phyloP scores from a whole-genome alignment of 2,888 invertebrate genomes.

The Tetropium fuscum region DNA sequence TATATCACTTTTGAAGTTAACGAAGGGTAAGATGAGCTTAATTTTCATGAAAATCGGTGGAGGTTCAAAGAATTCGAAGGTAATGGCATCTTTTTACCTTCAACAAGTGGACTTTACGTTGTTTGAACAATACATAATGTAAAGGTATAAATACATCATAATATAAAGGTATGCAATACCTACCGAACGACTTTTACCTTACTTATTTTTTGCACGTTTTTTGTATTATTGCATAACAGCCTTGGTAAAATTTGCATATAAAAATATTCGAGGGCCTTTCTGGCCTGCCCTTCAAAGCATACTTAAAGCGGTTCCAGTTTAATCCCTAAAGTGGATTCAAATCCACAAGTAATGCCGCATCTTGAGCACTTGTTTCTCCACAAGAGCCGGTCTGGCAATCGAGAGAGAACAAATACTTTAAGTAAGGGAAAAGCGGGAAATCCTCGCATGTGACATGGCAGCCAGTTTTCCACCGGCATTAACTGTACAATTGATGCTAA shows the following conservation, averaged over 20 bases:
- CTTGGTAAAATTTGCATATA: conserved; percentile 15
- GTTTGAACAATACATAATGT: no score
- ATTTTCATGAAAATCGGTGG: no score
- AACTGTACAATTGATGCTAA: conserved; percentile 52
- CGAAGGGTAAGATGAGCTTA: no score
- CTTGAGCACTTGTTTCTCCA: conserved; percentile 48
- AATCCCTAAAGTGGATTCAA: conserved; percentile 65
- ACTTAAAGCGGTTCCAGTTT: conserved; percentile 51
- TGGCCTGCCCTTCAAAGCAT: conserved; percentile 25
- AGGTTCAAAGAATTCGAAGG: no score
- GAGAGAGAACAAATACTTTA: conserved; percentile 45
- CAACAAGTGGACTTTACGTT: no score
- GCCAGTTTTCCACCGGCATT: conserved; percentile 45
- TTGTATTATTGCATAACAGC: neutral
- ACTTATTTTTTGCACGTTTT: neutral
- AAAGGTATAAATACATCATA: no score
- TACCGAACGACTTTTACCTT: no score
- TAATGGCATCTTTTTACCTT: no score
- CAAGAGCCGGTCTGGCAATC: conserved; percentile 30
- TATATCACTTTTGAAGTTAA: no score
- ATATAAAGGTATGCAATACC: no score
- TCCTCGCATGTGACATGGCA: conserved; percentile 39
- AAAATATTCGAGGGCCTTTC: conserved; percentile 14
- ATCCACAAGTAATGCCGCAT: conserved; percentile 54
- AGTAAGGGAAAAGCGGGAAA: conserved; percentile 41